Evolutionary conservation across 2,113 vertebrate species (phyloP).

Genomic region (Brachyhypopomus occidentalis): DNA sequence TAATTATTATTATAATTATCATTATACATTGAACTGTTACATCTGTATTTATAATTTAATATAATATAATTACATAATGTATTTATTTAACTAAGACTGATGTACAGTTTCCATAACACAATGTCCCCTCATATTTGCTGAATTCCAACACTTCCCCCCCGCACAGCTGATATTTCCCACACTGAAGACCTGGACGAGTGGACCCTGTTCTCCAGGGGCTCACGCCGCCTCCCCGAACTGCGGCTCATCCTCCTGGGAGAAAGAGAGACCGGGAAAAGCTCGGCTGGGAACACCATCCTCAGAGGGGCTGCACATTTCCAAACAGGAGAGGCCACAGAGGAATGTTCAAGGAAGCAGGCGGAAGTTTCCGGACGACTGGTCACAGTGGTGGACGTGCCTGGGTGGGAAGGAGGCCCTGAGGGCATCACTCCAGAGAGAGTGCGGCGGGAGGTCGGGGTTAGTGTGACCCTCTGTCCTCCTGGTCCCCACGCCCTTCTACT

Average conservation of each 20-base stretch:
- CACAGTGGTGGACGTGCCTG: conserved; percentile 73
- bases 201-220: conserved; percentile 66
- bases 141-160: not conserved
- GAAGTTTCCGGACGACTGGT: conserved; percentile 65
- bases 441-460: conserved; percentile 65
- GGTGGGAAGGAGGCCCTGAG: conserved; percentile 69
- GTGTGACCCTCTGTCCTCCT: conserved; percentile 67
- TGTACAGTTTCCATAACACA: not conserved
- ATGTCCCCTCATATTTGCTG: not conserved
- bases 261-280: conserved; percentile 76
- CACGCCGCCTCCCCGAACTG: conserved; percentile 66
- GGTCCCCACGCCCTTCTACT: conserved; percentile 73
- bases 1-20: too few relatives aligned
- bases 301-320: conserved; percentile 56
- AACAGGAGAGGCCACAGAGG: conserved; percentile 63
- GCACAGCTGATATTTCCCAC: conserved; percentile 62
- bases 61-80: too few relatives aligned
- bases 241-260: conserved; percentile 73
- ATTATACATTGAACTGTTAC: too few relatives aligned
- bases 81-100: too few relatives aligned
- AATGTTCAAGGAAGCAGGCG: conserved; percentile 66
- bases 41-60: too few relatives aligned
- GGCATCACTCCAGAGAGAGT: conserved; percentile 70
- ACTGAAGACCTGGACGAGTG: conserved; percentile 60
- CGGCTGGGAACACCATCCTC: conserved; percentile 69